These are phyloP conservation scores for Tonatia bakeri DNA, from an alignment of 2,113 vertebrate genomes.

Conservation along the genomic window DNA sequence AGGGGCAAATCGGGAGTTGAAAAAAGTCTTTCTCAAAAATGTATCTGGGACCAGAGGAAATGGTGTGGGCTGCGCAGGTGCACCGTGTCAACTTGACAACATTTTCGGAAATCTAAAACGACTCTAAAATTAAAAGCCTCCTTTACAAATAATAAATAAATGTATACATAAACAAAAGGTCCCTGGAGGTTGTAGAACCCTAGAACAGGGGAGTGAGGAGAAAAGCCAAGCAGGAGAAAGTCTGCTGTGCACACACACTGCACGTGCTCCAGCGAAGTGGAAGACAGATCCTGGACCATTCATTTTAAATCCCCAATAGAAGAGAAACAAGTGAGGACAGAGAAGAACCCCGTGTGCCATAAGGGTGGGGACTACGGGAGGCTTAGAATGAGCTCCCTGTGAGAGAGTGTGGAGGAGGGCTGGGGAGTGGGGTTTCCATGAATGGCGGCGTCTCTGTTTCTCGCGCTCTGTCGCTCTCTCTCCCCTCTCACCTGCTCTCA, in stretches of 20 bases:
- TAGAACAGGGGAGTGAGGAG: not conserved
- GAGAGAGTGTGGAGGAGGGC: not conserved
- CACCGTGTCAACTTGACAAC: not conserved
- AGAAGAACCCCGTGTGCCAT: not conserved
- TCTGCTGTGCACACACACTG: not conserved
- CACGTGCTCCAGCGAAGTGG: not conserved
- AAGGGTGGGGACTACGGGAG: not conserved
- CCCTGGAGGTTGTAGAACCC: not conserved
- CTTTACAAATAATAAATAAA: not conserved
- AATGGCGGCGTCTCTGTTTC: rapidly evolving
- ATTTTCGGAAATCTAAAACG: not conserved
- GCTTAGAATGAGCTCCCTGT: not conserved
- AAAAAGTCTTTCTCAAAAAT: not conserved
- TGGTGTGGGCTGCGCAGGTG: not conserved
- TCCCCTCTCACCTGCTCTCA: not conserved
- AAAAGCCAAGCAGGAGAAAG: not conserved
- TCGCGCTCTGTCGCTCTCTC: not conserved
- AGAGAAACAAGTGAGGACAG: not conserved
- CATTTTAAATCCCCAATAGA: slow-evolving; percentile 6
- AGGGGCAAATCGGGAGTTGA: not conserved
- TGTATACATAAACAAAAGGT: not conserved
- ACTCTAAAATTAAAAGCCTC: not conserved
- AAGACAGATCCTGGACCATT: not conserved
- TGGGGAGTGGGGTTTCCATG: not conserved
- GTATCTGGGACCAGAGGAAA: not conserved